Conservation (phyloP, 1,140 invertebrate species). For the Adoxophyes honmai region DNA sequence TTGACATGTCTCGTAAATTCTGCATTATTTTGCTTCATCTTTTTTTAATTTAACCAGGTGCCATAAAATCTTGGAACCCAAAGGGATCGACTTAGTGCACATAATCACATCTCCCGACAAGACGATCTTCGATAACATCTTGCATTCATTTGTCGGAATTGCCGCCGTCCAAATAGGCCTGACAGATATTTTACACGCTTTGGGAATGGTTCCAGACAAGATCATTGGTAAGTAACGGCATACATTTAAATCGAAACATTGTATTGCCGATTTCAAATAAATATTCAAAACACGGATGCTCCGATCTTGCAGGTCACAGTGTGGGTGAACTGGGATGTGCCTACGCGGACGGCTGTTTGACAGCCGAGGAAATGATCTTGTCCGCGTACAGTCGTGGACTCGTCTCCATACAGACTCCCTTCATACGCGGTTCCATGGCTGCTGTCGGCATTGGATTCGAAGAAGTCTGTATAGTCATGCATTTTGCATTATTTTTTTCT, state of each 20-base stretch:
- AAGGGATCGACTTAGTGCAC: conserved; percentile 82
- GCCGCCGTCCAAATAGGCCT: conserved; percentile 87
- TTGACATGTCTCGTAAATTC: too few relatives aligned
- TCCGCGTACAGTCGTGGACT: conserved; percentile 86
- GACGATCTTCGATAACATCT: conserved; percentile 81
- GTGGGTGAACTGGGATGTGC: conserved; percentile 87
- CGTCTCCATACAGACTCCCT: conserved; percentile 82
- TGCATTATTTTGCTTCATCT: too few relatives aligned
- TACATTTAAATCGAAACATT: too few relatives aligned
- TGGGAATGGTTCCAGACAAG: conserved; percentile 83
- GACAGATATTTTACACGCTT: conserved; percentile 80
- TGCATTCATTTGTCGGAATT: conserved; percentile 88
- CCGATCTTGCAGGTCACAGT: conserved; percentile 78
- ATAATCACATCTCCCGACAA: conserved; percentile 82
- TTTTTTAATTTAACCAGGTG: conserved; percentile 77
- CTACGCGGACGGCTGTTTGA: conserved; percentile 88
- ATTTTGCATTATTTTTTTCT: too few relatives aligned
- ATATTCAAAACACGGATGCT: too few relatives aligned
- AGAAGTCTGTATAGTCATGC: conserved; percentile 39
- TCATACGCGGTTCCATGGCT: conserved; percentile 84
- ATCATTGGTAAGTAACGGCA: conserved; percentile 76
- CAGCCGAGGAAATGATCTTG: conserved; percentile 86
- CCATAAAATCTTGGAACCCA: conserved; percentile 79
- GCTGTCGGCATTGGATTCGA: conserved; percentile 78
- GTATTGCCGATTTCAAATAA: too few relatives aligned